These are phyloP conservation scores for Muricea muricata DNA, from an alignment of 92 coral and sea anemone genomes.

Conservation along the genomic window DNA sequence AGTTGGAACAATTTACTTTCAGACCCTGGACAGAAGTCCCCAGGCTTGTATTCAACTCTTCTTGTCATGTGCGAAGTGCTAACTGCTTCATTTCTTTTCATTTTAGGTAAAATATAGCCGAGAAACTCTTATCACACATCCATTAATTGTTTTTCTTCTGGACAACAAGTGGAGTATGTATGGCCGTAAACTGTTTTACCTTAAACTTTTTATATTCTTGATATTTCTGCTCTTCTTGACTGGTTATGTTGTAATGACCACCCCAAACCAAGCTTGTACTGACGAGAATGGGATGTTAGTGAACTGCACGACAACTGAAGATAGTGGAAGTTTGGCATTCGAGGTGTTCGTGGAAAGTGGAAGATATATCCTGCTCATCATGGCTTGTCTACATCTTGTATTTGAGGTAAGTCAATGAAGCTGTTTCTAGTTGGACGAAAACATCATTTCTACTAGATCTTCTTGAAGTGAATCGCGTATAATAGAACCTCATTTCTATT, in stretches of 20 bases:
- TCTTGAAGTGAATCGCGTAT: too few species aligned
- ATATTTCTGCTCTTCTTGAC: slow-evolving; percentile 81
- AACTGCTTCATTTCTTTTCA: neutral
- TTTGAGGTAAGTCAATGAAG: slow-evolving; percentile 71
- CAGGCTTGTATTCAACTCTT: too few species aligned
- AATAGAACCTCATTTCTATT: too few species aligned
- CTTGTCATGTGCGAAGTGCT: too few species aligned
- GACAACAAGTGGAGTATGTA: slow-evolving; percentile 84
- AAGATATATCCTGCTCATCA: slow-evolving; percentile 68
- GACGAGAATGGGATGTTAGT: slow-evolving; percentile 1
- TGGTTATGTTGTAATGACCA: slow-evolving; percentile 73
- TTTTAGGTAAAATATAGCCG: slow-evolving; percentile 77
- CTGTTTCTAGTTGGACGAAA: neutral
- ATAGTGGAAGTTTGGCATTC: slow-evolving; percentile 49
- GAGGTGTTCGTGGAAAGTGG: slow-evolving; percentile 76
- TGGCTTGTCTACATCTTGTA: slow-evolving; percentile 76
- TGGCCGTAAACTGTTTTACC: slow-evolving; percentile 86
- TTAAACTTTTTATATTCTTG: slow-evolving; percentile 75
- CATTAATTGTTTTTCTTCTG: slow-evolving; percentile 80
- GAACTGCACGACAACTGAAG: neutral
- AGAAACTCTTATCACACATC: slow-evolving; percentile 82
- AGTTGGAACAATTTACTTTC: too few species aligned
- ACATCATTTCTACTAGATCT: too few species aligned
- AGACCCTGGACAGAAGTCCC: too few species aligned
- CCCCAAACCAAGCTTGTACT: slow-evolving; percentile 44